Conservation (phyloP, 2,797 vertebrate species). For the Smutsia gigantea region DNA sequence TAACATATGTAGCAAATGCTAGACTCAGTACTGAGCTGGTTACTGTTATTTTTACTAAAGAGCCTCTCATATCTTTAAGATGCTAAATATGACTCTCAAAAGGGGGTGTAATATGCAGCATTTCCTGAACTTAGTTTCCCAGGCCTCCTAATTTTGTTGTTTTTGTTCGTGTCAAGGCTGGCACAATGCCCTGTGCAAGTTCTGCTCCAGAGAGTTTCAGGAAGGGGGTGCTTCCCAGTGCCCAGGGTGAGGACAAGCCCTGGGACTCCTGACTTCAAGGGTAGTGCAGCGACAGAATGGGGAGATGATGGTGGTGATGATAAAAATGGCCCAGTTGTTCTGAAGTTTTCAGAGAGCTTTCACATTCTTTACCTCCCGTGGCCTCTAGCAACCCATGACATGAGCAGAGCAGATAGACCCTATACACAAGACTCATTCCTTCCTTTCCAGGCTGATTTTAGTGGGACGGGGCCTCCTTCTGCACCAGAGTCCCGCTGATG, state of each 20-base stretch:
- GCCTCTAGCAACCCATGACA: neutral
- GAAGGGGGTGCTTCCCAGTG: neutral
- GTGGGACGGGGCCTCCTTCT: neutral
- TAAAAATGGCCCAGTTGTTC: too few relatives aligned
- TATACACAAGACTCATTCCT: neutral
- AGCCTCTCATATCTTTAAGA: neutral
- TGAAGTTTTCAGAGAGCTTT: neutral
- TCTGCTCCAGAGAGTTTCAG: too few relatives aligned
- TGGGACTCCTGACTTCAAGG: neutral
- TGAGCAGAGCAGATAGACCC: neutral
- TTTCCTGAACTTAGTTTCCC: conserved; percentile 1
- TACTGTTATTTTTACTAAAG: neutral
- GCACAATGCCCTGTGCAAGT: neutral
- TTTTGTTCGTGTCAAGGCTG: neutral
- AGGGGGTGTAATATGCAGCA: neutral
- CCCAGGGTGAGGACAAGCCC: neutral
- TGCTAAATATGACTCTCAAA: neutral
- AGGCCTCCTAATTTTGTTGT: neutral
- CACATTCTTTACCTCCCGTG: neutral
- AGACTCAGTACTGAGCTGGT: neutral
- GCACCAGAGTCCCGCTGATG: too few relatives aligned
- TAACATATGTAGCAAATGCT: neutral
- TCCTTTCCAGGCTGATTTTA: neutral
- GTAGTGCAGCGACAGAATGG: neutral
- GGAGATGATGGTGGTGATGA: neutral